Percentiles rank a stretch among this genome's conserved stretches.
Conservation (phyloP, 23 tunicate genomes). For the Botrylloides violaceus region DNA sequence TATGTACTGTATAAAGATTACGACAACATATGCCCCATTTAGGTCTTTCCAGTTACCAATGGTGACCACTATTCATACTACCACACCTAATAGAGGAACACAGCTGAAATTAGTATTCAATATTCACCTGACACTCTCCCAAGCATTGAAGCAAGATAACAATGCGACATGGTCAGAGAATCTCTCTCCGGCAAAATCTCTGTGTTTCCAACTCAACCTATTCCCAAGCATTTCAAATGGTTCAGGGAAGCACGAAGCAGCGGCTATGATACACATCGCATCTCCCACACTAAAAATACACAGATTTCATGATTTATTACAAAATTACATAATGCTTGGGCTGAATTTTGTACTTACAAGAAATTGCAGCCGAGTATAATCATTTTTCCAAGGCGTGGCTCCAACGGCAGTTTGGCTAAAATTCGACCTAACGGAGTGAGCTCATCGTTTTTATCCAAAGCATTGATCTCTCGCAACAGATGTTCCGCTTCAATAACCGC, state of each 20-base stretch:
- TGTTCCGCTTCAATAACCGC: slow-evolving; percentile 93
- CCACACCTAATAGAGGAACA: background rate
- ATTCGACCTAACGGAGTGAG: slow-evolving; percentile 86
- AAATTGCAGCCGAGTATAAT: slow-evolving; percentile 78
- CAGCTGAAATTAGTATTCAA: background rate
- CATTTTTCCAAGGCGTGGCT: slow-evolving; percentile 89
- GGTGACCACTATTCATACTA: background rate
- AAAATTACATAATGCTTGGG: background rate
- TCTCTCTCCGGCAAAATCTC: slow-evolving; percentile 82
- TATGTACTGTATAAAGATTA: too few relatives aligned
- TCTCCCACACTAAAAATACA: slow-evolving; percentile 64
- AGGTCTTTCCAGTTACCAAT: too few relatives aligned
- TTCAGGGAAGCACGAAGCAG: slow-evolving; percentile 87
- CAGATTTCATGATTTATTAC: background rate
- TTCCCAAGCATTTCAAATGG: slow-evolving; percentile 95
- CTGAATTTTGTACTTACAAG: slow-evolving; percentile 34
- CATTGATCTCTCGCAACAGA: slow-evolving; percentile 61
- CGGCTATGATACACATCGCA: slow-evolving; percentile 92
- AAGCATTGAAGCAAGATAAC: slow-evolving; percentile 71
- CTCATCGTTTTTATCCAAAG: slow-evolving; percentile 84
- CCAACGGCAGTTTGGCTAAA: slow-evolving; percentile 79
- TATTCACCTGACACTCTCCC: slow-evolving; percentile 77
- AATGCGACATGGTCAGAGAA: slow-evolving; percentile 92
- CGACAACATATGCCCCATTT: too few relatives aligned
- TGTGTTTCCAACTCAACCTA: slow-evolving; percentile 86